Percentiles rank a stretch among this genome's conserved stretches.
These are phyloP conservation scores for Arrhopalites spinosus DNA, from an alignment of 2,888 invertebrate species.

Conservation along the genomic window DNA sequence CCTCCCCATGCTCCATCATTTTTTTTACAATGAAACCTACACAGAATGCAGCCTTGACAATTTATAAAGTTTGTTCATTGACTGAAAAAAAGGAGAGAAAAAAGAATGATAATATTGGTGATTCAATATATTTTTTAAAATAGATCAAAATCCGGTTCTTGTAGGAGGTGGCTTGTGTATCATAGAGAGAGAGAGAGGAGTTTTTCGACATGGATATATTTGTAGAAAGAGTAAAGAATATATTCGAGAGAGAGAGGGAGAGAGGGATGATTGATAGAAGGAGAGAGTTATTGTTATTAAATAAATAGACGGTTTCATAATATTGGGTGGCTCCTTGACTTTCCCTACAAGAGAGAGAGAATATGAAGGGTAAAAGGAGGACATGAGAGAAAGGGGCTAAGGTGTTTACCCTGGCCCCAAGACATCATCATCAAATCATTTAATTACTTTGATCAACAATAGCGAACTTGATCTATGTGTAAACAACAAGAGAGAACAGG, in stretches of 20 bases:
- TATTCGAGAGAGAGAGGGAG: too few relatives aligned
- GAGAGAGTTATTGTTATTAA: too few relatives aligned
- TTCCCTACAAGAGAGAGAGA: not conserved
- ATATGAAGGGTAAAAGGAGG: not conserved
- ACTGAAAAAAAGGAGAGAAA: too few relatives aligned
- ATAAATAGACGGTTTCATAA: not conserved
- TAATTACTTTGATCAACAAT: conserved; percentile 44
- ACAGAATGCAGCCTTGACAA: conserved; percentile 1
- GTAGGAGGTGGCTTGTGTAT: too few relatives aligned
- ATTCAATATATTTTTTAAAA: too few relatives aligned
- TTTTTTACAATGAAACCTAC: not conserved
- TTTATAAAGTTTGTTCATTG: too few relatives aligned
- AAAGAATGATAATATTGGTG: too few relatives aligned
- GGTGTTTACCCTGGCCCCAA: conserved; percentile 30
- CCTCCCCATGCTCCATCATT: not conserved
- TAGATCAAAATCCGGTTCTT: too few relatives aligned
- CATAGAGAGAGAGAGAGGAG: too few relatives aligned
- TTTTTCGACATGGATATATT: too few relatives aligned
- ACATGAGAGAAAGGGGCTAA: not conserved
- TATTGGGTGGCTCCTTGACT: not conserved
- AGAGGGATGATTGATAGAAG: too few relatives aligned
- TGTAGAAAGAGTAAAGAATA: too few relatives aligned
- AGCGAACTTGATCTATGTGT: conserved; percentile 33
- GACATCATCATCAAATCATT: conserved; percentile 36
- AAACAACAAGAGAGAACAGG: conserved; percentile 8